Percentiles rank a stretch among this genome's conserved stretches.
phyloP scores from a whole-genome alignment of 2,888 invertebrate species.

The Polymixis lichenea region DNA sequence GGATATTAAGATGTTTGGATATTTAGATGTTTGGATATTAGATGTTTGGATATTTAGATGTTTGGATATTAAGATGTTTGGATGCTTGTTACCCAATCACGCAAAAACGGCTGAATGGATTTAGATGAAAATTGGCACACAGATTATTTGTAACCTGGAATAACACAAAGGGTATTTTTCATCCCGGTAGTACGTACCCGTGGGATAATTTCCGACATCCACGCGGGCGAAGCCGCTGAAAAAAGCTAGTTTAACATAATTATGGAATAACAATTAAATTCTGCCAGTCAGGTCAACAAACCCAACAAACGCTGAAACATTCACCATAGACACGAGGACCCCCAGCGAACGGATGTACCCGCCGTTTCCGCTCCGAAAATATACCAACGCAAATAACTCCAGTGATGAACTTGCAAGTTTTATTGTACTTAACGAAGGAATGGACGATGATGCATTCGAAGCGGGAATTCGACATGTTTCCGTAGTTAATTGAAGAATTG shows the following conservation, averaged over 20 bases:
- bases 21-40: too few species aligned
- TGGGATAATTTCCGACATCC: too few species aligned
- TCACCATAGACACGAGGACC: conserved; percentile 68
- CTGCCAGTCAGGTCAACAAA: conserved; percentile 26
- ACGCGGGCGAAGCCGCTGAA: too few species aligned
- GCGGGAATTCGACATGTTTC: conserved; percentile 39
- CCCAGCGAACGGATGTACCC: conserved; percentile 78
- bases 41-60: too few species aligned
- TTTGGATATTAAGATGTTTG: too few species aligned
- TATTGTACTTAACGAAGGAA: conserved; percentile 61
- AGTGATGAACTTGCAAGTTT: conserved; percentile 70
- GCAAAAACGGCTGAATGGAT: too few species aligned
- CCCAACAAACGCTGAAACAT: conserved; percentile 23
- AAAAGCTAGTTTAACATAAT: not conserved
- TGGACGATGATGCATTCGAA: conserved; percentile 41
- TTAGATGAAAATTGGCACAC: too few species aligned
- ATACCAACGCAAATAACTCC: conserved; percentile 73
- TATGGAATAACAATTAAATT: not conserved
- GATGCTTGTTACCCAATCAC: too few species aligned
- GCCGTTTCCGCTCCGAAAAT: conserved; percentile 77
- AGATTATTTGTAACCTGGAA: too few species aligned
- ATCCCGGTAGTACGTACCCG: too few species aligned
- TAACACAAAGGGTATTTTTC: too few species aligned
- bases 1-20: too few species aligned
- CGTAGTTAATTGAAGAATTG: conserved; percentile 20